phyloP scores from a whole-genome alignment of 2,888 invertebrate genomes.

The Allophyes oxyacanthae region DNA sequence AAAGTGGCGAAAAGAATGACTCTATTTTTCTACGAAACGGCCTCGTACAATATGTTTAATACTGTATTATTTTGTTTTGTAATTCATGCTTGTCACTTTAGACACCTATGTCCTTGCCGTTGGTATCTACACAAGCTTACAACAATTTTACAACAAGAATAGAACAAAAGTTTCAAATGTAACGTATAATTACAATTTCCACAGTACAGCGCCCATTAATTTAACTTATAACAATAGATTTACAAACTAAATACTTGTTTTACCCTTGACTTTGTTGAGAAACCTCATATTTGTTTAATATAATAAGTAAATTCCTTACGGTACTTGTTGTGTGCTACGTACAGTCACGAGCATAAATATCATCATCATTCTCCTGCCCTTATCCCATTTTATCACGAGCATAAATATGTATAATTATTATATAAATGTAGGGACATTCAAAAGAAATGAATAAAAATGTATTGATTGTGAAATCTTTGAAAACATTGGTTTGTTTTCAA shows the following conservation, averaged over 20 bases:
- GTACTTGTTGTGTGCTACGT: constrained; percentile 1
- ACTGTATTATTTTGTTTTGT: too few relatives aligned
- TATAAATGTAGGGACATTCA: too few relatives aligned
- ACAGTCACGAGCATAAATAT: too few relatives aligned
- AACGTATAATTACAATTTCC: constrained; percentile 11
- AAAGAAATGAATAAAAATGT: too few relatives aligned
- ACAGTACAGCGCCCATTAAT: constrained; percentile 12
- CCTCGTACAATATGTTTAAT: too few relatives aligned
- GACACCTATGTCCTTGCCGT: constrained; percentile 7
- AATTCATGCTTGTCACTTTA: constrained; percentile 13
- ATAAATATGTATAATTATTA: too few relatives aligned
- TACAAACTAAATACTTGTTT: not conserved
- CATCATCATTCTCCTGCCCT: too few relatives aligned
- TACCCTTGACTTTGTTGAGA: constrained; percentile 1
- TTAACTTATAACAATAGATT: constrained; percentile 10
- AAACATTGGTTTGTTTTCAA: too few relatives aligned
- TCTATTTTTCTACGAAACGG: too few relatives aligned
- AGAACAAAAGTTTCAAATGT: constrained; percentile 12
- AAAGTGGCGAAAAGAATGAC: too few relatives aligned
- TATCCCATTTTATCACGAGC: too few relatives aligned
- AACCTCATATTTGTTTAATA: not conserved
- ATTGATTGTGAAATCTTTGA: too few relatives aligned
- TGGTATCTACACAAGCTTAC: constrained; percentile 1
- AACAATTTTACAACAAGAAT: constrained; percentile 1
- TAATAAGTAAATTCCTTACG: not conserved